Base-by-base conservation (phyloP, 1,140 invertebrate genomes). In the Macrotrachela quadricornifera region DNA sequence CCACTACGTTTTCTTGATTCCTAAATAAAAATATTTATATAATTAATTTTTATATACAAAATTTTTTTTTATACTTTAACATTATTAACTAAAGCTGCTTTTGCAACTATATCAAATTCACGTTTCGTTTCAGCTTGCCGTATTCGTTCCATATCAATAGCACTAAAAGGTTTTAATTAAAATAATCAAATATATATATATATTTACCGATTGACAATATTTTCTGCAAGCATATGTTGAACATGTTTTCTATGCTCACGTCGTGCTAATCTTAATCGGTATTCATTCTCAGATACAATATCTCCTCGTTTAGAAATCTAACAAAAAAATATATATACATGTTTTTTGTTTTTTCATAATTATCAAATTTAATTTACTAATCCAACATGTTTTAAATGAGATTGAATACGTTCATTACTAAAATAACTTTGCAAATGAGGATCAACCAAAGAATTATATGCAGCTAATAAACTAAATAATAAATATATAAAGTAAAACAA, bases 391-490 rank as follows among this genome's bases (percentile, higher is more conserved):
- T 50, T 46, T 1, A 71, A 60, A 48, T 71, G 67, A 39, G 57
- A 56, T 21, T 62, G 54, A 59, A 64, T 67, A 10, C 61, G 57
- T 17, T 59, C 59, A 38, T 66, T 68, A 41, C 61, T 58, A 55
- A 66, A 71, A 50, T 64, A 71, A 1, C 63, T 63, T 12, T 62
- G 43, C 37, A 71, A 59, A 58, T 71, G 61, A 38, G 55, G 59
- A 56, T 71, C 69, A 15, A 59, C 60, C 46, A 71, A 58, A 49
- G 67, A 69, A 58, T 68, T 68, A 56, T 71, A 71, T 21, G 59
- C 57, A 46, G 51, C 36, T 30, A 53, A 46, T 13, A 44, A 37
- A 41, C 51, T 53, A 21, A 2, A 50, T 30, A 53, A 46, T 13
- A 44, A 37, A 41, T 44, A 47, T 15, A 2, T 42, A 45, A 43